A percentile compares a stretch with the other conserved stretches of the same genome.
Evolutionary conservation across 1,140 invertebrate species (phyloP).

Genomic region (Aphaenogaster floridana): DNA sequence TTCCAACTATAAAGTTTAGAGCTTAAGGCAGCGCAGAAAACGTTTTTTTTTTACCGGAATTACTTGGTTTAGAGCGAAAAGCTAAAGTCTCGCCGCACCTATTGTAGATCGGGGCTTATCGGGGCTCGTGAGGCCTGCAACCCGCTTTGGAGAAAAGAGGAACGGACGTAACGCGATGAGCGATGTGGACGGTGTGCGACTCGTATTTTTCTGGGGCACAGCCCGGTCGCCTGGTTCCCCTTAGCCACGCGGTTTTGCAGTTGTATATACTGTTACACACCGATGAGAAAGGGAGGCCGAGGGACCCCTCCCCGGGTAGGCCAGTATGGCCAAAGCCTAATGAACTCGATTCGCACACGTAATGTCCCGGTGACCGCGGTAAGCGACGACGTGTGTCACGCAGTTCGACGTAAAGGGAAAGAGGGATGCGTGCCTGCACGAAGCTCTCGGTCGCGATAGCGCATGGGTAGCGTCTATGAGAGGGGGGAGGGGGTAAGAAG

Average conservation of each 20-base stretch:
- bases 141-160: neutral
- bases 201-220: slow-evolving; percentile 43
- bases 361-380: neutral
- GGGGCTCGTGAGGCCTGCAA: neutral
- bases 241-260: slow-evolving; percentile 32
- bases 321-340: slow-evolving; percentile 6
- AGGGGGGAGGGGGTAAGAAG: no score
- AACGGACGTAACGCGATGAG: neutral
- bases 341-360: slow-evolving; percentile 9
- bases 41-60: no score
- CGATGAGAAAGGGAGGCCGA: neutral
- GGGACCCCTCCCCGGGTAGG: neutral
- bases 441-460: neutral
- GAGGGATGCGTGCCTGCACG: neutral
- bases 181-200: neutral
- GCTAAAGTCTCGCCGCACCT: no score
- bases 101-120: no score
- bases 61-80: no score
- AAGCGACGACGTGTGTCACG: slow-evolving; percentile 7
- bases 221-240: slow-evolving; percentile 29
- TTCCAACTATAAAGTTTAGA: no score
- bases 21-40: no score
- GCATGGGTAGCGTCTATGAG: no score
- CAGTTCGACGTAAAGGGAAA: neutral
- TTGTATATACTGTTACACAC: slow-evolving; percentile 61